phyloP scores from a whole-genome alignment of 2,888 invertebrate genomes.

The Eugnorisma glareosa region DNA sequence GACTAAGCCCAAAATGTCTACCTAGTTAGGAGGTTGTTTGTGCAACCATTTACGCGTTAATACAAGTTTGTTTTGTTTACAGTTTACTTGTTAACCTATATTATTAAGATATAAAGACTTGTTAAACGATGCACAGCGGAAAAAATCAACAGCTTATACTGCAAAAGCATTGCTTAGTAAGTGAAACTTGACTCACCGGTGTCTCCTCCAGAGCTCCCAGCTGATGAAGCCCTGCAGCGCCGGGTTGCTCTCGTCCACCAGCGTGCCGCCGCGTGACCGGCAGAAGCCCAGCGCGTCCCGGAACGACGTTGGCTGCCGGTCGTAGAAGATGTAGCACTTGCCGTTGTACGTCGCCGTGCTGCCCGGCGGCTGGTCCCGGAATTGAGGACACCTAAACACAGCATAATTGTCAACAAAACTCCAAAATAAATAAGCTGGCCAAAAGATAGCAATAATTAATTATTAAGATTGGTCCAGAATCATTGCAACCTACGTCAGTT shows the following conservation, averaged over 20 bases:
- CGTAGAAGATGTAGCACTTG: slow-evolving; percentile 98
- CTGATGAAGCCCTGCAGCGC: slow-evolving; percentile 98
- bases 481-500: too few species aligned
- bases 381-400: slow-evolving; percentile 94
- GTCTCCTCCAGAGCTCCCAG: slow-evolving; percentile 98
- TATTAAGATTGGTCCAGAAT: too few species aligned
- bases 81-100: neutral
- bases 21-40: neutral
- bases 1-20: neutral
- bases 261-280: slow-evolving; percentile 94
- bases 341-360: slow-evolving; percentile 98
- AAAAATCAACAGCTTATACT: neutral
- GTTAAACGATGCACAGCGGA: neutral
- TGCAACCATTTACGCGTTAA: neutral
- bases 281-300: slow-evolving; percentile 95
- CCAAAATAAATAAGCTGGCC: neutral
- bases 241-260: slow-evolving; percentile 98
- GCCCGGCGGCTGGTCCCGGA: slow-evolving; percentile 97
- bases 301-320: slow-evolving; percentile 95
- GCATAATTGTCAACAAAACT: neutral
- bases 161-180: slow-evolving; percentile 10
- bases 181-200: slow-evolving; percentile 91
- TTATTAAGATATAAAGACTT: neutral
- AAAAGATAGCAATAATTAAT: too few species aligned
- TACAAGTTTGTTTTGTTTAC: neutral